These are phyloP conservation scores for Torymus texanus DNA, from an alignment of 2,888 invertebrate genomes.

Conservation along the genomic window DNA sequence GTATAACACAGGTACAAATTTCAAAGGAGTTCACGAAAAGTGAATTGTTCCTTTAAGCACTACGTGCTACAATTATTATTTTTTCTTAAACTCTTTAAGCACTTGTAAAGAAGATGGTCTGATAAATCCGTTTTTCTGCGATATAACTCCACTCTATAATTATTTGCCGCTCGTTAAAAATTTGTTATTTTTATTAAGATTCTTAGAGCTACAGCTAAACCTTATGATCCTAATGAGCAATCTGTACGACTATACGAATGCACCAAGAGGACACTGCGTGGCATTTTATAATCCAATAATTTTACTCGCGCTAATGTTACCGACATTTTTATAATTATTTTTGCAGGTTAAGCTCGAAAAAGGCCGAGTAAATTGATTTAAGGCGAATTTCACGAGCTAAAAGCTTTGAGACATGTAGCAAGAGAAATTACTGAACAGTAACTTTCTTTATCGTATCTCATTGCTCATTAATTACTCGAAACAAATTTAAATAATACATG, in stretches of 20 bases:
- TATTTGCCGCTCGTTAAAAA: slow-evolving; percentile 49
- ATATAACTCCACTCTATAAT: slow-evolving; percentile 48
- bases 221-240: slow-evolving; percentile 67
- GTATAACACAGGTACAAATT: slow-evolving; percentile 70
- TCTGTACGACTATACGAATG: slow-evolving; percentile 56
- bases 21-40: slow-evolving; percentile 55
- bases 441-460: neutral
- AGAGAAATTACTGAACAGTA: too few species aligned
- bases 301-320: neutral
- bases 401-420: too few species aligned
- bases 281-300: slow-evolving; percentile 17
- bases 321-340: slow-evolving; percentile 8
- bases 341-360: slow-evolving; percentile 1
- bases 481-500: slow-evolving; percentile 5
- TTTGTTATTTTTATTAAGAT: slow-evolving; percentile 52
- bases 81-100: slow-evolving; percentile 51
- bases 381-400: too few species aligned
- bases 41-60: slow-evolving; percentile 46
- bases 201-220: slow-evolving; percentile 51
- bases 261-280: slow-evolving; percentile 52
- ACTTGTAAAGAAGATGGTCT: slow-evolving; percentile 51
- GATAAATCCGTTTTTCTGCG: slow-evolving; percentile 48
- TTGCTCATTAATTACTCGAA: slow-evolving; percentile 21
- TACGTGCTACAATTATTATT: slow-evolving; percentile 51
- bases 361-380: neutral